phyloP scores from a whole-genome alignment of 2,113 vertebrate species.

The Ciconia stormi region DNA sequence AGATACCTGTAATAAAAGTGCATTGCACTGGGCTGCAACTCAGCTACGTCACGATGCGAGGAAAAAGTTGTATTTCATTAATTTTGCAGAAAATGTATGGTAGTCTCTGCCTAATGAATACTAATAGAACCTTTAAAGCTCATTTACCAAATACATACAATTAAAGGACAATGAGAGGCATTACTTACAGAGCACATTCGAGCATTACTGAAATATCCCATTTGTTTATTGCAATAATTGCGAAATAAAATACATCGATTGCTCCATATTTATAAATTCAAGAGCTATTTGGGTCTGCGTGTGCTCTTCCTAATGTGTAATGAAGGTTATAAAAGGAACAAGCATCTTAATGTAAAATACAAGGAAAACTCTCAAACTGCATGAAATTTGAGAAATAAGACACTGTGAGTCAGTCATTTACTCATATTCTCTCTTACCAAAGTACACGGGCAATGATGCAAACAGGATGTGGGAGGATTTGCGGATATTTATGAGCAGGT shows the following conservation, averaged over 20 bases:
- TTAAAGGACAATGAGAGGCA: conserved; percentile 61
- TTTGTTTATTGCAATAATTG: conserved; percentile 52
- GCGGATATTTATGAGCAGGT: conserved; percentile 51
- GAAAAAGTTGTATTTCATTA: not conserved
- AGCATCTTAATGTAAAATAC: conserved; percentile 1
- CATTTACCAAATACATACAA: conserved; percentile 44
- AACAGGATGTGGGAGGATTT: conserved; percentile 33
- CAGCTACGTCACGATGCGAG: not conserved
- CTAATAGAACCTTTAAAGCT: conserved; percentile 58
- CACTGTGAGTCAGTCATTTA: conserved; percentile 40
- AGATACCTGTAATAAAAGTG: not conserved
- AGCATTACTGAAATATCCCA: not conserved
- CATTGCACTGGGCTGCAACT: not conserved
- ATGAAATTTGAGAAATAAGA: conserved; percentile 35
- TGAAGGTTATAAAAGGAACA: conserved; percentile 19
- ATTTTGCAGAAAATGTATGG: not conserved
- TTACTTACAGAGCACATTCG: conserved; percentile 57
- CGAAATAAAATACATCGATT: conserved; percentile 42
- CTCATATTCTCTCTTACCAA: conserved; percentile 16
- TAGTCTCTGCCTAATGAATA: conserved; percentile 49
- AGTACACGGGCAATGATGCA: not conserved
- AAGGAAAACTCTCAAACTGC: conserved; percentile 20
- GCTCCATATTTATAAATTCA: conserved; percentile 40
- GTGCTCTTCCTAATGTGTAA: not conserved
- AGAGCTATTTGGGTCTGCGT: not conserved